Conservation (phyloP, 1,140 invertebrate species). For the Catajapyx aquilonaris region DNA sequence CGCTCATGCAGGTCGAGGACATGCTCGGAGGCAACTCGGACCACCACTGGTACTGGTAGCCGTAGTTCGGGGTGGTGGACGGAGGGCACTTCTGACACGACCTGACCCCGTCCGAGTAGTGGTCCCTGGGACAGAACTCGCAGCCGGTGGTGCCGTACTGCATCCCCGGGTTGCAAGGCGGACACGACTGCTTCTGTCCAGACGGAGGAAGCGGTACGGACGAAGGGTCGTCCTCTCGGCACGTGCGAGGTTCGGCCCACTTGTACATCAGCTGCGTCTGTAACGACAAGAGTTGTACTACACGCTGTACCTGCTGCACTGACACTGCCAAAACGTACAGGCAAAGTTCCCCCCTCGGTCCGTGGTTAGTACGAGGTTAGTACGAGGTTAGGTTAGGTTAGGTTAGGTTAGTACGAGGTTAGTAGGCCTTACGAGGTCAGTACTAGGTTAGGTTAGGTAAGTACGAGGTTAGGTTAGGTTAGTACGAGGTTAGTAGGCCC, state of each 20-base stretch:
- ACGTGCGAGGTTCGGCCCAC: constrained; percentile 33
- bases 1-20: constrained; percentile 23
- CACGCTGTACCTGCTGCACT: too few relatives aligned
- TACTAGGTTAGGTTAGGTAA: too few relatives aligned
- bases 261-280: constrained; percentile 25
- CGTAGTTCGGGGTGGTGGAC: constrained; percentile 29
- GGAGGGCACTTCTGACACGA: constrained; percentile 27
- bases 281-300: too few relatives aligned
- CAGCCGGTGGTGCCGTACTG: constrained; percentile 20
- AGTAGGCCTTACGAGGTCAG: too few relatives aligned
- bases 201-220: constrained; percentile 21
- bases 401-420: too few relatives aligned
- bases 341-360: too few relatives aligned
- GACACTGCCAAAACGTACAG: too few relatives aligned
- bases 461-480: too few relatives aligned
- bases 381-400: too few relatives aligned
- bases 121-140: constrained; percentile 19
- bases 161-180: constrained; percentile 34
- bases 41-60: constrained; percentile 29
- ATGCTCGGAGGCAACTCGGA: constrained; percentile 26
- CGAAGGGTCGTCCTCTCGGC: constrained; percentile 19
- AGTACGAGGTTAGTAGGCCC: too few relatives aligned
- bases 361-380: too few relatives aligned
- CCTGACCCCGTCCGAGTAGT: constrained; percentile 17
- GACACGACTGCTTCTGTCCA: constrained; percentile 20